Percentiles rank a stretch among this genome's conserved stretches.
phyloP scores from a whole-genome alignment of 1,140 invertebrate species.

The Bombus haemorrhoidalis region DNA sequence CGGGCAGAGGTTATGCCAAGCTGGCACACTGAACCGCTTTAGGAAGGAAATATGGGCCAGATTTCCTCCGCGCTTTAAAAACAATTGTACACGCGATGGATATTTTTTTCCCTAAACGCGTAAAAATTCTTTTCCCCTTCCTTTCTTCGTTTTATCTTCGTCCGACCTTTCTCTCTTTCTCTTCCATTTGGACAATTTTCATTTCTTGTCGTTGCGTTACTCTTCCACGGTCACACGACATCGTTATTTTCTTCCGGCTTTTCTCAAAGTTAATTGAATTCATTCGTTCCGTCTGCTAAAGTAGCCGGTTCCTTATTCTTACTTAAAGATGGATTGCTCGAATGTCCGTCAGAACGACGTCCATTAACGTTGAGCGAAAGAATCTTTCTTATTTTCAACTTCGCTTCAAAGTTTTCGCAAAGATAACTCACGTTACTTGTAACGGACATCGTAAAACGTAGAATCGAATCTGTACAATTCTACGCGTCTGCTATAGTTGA shows the following conservation, averaged over 20 bases:
- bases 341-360: background rate
- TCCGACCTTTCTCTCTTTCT: background rate
- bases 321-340: constrained; percentile 41
- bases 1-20: background rate
- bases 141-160: background rate
- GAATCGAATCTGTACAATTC: no score
- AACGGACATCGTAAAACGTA: no score
- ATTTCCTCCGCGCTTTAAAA: background rate
- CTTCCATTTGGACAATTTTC: background rate
- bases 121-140: no score
- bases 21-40: constrained; percentile 37
- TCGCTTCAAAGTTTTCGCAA: background rate
- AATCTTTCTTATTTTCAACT: background rate
- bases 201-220: background rate
- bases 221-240: background rate
- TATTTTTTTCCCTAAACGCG: no score
- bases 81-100: background rate
- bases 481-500: no score
- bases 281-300: constrained; percentile 15
- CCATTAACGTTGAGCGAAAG: constrained; percentile 23
- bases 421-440: background rate
- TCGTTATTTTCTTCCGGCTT: background rate
- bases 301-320: constrained; percentile 36
- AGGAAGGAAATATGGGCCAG: constrained; percentile 17
- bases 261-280: constrained; percentile 22